These are phyloP conservation scores for Brachystomella parvula DNA, from an alignment of 1,140 invertebrate genomes.

Conservation along the genomic window DNA sequence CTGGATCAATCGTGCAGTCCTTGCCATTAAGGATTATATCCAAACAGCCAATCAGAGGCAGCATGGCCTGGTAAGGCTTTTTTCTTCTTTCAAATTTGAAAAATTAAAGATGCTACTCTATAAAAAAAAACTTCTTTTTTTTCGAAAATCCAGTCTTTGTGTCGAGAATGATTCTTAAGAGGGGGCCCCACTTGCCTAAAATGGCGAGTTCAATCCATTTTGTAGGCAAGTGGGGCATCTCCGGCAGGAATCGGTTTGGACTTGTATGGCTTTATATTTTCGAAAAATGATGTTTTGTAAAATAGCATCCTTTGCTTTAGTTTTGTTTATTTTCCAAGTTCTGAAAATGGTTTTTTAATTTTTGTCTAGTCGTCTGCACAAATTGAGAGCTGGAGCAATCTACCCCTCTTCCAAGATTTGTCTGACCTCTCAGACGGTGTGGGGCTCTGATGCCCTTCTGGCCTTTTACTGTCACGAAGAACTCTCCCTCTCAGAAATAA, in stretches of 20 bases:
- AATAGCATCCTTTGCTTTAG: too few relatives aligned
- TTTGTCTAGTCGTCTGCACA: slow-evolving; percentile 27
- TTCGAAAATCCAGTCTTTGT: too few relatives aligned
- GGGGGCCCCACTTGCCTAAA: too few relatives aligned
- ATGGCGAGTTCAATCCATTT: too few relatives aligned
- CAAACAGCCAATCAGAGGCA: slow-evolving; percentile 36
- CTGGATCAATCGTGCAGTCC: slow-evolving; percentile 82
- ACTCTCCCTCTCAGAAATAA: slow-evolving; percentile 64
- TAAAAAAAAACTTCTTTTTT: background rate
- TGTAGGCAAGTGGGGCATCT: too few relatives aligned
- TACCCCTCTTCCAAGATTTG: slow-evolving; percentile 35
- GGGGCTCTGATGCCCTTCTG: slow-evolving; percentile 74
- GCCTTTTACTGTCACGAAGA: slow-evolving; percentile 90
- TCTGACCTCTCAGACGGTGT: slow-evolving; percentile 46
- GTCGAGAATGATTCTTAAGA: too few relatives aligned
- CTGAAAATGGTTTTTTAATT: slow-evolving; percentile 2
- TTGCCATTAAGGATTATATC: slow-evolving; percentile 54
- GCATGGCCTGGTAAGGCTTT: slow-evolving; percentile 31
- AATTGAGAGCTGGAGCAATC: slow-evolving; percentile 35
- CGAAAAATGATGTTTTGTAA: too few relatives aligned
- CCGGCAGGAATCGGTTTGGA: too few relatives aligned
- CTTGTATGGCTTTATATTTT: too few relatives aligned
- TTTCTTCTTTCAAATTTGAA: slow-evolving; percentile 6
- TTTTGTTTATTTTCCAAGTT: too few relatives aligned
- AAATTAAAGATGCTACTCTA: background rate